Conservation (phyloP, 2,888 invertebrate genomes). For the Mimachlamys varia region DNA sequence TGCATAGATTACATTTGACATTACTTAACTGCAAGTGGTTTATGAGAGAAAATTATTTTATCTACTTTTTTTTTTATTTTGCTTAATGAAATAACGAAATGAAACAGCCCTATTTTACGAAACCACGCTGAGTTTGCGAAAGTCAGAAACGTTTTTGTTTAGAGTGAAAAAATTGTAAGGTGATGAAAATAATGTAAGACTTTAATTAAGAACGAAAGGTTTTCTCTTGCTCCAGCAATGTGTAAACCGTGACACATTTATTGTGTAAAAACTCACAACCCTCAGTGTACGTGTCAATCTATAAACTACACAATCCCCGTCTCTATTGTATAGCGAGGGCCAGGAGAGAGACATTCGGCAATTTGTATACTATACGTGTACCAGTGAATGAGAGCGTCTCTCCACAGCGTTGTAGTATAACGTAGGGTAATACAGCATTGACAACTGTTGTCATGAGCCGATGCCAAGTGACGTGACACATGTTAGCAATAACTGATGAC, state of each 20-base stretch:
- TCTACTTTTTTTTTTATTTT: not conserved
- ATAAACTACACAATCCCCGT: not conserved
- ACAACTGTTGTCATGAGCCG: not conserved
- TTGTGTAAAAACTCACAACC: not conserved
- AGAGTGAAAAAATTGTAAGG: not conserved
- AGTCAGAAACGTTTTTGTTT: not conserved
- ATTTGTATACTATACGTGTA: not conserved
- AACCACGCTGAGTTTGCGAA: not conserved
- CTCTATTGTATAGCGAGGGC: not conserved
- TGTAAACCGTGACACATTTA: not conserved
- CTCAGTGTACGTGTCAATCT: not conserved
- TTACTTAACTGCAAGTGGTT: too few relatives aligned
- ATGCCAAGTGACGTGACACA: slow-evolving; percentile 9
- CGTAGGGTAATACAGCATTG: not conserved
- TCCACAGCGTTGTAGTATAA: not conserved
- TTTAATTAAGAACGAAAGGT: not conserved
- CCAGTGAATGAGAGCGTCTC: not conserved
- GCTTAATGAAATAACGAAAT: too few relatives aligned
- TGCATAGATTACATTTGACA: too few relatives aligned
- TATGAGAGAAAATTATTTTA: not conserved
- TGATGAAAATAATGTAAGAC: not conserved
- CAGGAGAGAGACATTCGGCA: not conserved
- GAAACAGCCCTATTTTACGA: not conserved
- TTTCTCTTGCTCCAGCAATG: not conserved
- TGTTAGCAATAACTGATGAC: slow-evolving; percentile 31